Conservation (phyloP, 2,888 invertebrate species). For the Athalia circularis region DNA sequence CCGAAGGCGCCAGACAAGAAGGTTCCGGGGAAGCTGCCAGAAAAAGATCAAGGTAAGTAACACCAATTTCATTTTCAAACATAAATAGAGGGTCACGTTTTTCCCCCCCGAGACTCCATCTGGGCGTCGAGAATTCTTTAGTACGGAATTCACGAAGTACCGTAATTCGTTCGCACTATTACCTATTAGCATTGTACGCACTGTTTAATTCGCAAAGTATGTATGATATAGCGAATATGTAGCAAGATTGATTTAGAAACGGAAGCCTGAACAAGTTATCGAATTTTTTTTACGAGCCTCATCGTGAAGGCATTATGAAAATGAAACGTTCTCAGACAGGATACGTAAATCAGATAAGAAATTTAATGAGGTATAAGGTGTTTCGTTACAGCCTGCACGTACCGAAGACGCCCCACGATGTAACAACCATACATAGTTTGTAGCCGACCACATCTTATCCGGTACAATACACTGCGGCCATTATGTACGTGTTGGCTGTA, state of each 20-base stretch:
- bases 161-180: too few relatives aligned
- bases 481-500: neutral
- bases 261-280: neutral
- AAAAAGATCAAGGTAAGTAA: constrained; percentile 70
- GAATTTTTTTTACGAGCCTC: neutral
- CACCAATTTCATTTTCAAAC: constrained; percentile 2
- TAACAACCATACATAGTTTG: neutral
- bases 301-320: neutral
- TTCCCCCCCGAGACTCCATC: too few relatives aligned
- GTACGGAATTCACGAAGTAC: too few relatives aligned
- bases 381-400: neutral
- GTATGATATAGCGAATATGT: too few relatives aligned
- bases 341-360: neutral
- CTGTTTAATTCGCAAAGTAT: too few relatives aligned
- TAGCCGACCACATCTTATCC: neutral
- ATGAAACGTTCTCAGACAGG: neutral
- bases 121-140: too few relatives aligned
- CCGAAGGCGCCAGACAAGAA: constrained; percentile 78
- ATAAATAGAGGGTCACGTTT: too few relatives aligned
- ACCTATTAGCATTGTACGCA: too few relatives aligned
- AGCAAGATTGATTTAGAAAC: too few relatives aligned
- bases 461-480: neutral
- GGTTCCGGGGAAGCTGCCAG: constrained; percentile 63
- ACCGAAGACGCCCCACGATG: too few relatives aligned
- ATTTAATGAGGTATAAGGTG: neutral